Conservation (phyloP, 2,888 invertebrate genomes). For the Ennomos erosarius region DNA sequence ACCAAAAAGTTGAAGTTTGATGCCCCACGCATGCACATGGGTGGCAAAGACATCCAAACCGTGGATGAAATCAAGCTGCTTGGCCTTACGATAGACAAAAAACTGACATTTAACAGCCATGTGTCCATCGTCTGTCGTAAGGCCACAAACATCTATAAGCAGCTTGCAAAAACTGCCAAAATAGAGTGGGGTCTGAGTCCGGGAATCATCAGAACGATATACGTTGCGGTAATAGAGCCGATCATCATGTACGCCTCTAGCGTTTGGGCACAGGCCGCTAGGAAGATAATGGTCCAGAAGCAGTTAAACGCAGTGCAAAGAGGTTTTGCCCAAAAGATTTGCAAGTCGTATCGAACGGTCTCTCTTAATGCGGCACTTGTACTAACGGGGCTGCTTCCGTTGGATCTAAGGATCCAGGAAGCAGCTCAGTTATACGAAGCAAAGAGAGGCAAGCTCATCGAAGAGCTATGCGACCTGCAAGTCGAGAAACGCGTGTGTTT, state of each 20-base stretch:
- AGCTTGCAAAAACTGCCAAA: constrained; percentile 4
- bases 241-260: constrained; percentile 1
- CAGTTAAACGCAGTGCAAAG: not conserved
- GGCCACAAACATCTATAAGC: constrained; percentile 6
- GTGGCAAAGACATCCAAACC: not conserved
- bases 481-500: constrained; percentile 1
- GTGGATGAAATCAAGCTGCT: constrained; percentile 6
- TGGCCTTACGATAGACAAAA: constrained; percentile 9
- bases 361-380: constrained; percentile 6
- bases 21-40: not conserved
- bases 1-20: not conserved
- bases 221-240: constrained; percentile 1
- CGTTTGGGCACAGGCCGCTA: not conserved
- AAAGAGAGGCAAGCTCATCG: constrained; percentile 2
- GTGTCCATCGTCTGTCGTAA: not conserved
- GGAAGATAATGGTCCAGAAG: not conserved
- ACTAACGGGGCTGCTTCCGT: constrained; percentile 6
- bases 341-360: constrained; percentile 5
- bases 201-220: constrained; percentile 6
- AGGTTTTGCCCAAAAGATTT: constrained; percentile 2
- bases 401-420: constrained; percentile 13
- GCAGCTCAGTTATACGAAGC: constrained; percentile 13
- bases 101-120: not conserved
- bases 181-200: constrained; percentile 10
- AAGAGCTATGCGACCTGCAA: not conserved